Evolutionary conservation across 2,888 invertebrate genomes (phyloP), one percentile per base, ranked within the genome.

Genomic region (Sympetrum striolatum): DNA sequence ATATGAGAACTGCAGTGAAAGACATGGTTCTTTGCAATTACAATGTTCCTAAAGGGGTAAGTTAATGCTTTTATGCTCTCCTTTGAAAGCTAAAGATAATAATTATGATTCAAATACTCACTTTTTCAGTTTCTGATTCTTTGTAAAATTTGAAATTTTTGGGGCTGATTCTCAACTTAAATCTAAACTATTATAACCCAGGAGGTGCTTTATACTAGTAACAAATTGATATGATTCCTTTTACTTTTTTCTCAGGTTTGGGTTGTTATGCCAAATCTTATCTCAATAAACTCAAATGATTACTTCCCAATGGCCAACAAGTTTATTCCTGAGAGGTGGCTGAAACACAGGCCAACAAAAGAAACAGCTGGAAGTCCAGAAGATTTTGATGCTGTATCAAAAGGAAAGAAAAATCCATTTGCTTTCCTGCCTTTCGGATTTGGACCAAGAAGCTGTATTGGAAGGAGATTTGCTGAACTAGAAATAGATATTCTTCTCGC

Each of bases 401-500:
- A 15, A 31, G 60, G n/a, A 60, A 86, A 86, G 8, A 53, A n/a
- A 18, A 97, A 97, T 92, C 96, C 97, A 0, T 97, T 96, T 93
- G 96, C 97, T 0, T 96, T 96, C 0, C 93, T 97, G 44, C 97
- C 97, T 0, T 97, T 96, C 92, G 97, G 98, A 0, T 96, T 97
- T 92, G 98, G 98, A 0, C 97, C 97, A 0, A 95, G 98, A 82
- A 97, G 97, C 95, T 98, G 98, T 92, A 94, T 98, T 91, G 98
- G 98, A 0, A 94, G 98, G 91, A 95, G 98, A 92, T 98, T 98
- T 93, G 98, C 98, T 12, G 98, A 98, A 93, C 95, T 98, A 91
- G 98, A 98, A 94, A 97, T 98, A 94, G 97, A 98, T 94, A 96
- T 98, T 90, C 94, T 97, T 22, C 93, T 98, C 73, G 96, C 97